phyloP scores from a whole-genome alignment of 2,888 invertebrate genomes.

The Synergus laeviventris region DNA sequence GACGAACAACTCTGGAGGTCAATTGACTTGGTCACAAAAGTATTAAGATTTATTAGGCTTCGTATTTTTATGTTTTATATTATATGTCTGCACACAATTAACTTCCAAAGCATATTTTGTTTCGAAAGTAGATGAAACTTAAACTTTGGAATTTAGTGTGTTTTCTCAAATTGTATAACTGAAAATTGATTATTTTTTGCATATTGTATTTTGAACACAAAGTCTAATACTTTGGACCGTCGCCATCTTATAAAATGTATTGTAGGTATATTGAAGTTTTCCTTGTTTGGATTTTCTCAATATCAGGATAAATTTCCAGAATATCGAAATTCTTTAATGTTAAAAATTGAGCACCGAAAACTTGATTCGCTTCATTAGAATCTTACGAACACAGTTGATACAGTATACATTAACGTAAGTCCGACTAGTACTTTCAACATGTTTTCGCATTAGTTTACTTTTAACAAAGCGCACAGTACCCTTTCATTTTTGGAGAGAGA shows the following conservation, averaged over 20 bases:
- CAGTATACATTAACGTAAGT: constrained; percentile 2
- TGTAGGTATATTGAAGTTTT: background rate
- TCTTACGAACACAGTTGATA: constrained; percentile 5
- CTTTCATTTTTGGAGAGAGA: background rate
- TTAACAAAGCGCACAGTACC: background rate
- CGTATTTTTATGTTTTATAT: background rate
- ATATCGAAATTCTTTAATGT: constrained; percentile 4
- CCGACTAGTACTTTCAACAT: constrained; percentile 9
- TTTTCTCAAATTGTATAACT: background rate
- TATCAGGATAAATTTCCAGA: background rate
- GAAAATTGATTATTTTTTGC: background rate
- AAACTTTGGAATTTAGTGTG: background rate
- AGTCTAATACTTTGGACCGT: background rate
- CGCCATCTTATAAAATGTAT: background rate
- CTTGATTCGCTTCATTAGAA: constrained; percentile 3
- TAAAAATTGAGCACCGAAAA: constrained; percentile 17
- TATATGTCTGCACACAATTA: background rate
- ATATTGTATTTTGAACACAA: background rate
- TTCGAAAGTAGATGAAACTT: background rate
- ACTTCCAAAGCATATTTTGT: background rate
- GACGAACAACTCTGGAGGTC: background rate
- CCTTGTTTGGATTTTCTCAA: background rate
- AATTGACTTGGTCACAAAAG: background rate
- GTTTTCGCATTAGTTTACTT: background rate
- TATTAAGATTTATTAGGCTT: background rate